These are phyloP conservation scores for Akabosia matsudoensis DNA, from an alignment of 1,140 invertebrate species.

Conservation along the genomic window DNA sequence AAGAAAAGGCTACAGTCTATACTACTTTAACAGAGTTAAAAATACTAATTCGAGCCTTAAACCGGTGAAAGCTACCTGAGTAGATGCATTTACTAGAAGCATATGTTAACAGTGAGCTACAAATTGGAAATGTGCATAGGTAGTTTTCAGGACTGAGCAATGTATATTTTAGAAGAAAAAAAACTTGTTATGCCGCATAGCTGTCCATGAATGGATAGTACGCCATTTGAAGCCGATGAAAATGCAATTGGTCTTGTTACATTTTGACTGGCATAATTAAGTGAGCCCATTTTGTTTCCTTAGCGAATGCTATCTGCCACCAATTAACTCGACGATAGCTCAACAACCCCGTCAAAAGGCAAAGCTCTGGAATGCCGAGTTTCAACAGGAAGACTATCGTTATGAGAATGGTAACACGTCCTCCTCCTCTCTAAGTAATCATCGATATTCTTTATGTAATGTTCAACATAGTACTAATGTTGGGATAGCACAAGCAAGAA, in stretches of 20 bases:
- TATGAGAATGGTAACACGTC: neutral
- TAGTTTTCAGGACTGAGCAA: too few relatives aligned
- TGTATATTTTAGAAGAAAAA: too few relatives aligned
- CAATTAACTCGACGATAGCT: conserved; percentile 28
- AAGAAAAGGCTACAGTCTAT: too few relatives aligned
- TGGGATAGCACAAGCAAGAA: neutral
- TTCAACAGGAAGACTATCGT: neutral
- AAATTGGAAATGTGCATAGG: too few relatives aligned
- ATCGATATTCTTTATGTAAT: neutral
- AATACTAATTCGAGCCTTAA: too few relatives aligned
- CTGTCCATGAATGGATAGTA: too few relatives aligned
- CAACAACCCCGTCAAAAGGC: conserved; percentile 17
- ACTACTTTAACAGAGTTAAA: too few relatives aligned
- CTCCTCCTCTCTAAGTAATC: neutral
- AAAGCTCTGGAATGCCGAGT: conserved; percentile 12
- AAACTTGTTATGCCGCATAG: too few relatives aligned
- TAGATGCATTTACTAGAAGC: too few relatives aligned
- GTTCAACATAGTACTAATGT: neutral
- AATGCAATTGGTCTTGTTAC: neutral
- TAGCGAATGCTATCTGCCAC: conserved; percentile 42
- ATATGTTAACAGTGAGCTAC: too few relatives aligned
- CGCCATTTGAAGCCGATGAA: neutral
- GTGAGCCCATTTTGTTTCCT: neutral
- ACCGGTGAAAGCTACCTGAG: too few relatives aligned
- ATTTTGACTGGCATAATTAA: neutral